phyloP scores from a whole-genome alignment of 2,113 vertebrate species.

The Apteryx owenii region DNA sequence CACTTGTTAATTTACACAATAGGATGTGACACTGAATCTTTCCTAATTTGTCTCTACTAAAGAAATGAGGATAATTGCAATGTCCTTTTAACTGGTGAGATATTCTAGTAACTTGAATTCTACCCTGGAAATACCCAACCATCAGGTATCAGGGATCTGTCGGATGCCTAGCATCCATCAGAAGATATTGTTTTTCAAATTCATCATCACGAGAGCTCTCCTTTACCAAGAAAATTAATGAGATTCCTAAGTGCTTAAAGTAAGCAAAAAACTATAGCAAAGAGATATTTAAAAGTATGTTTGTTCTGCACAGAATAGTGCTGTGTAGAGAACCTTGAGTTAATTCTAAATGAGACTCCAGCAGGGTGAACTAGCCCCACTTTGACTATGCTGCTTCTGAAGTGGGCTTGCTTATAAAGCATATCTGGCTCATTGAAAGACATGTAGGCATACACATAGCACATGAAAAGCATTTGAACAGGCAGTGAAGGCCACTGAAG shows the following conservation, averaged over 20 bases:
- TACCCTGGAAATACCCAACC: background rate
- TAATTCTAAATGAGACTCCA: background rate
- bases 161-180: background rate
- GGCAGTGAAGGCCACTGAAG: background rate
- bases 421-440: background rate
- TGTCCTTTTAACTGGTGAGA: background rate
- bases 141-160: background rate
- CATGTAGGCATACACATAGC: background rate
- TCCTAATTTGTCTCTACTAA: background rate
- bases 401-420: background rate
- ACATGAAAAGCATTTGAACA: background rate
- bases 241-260: background rate
- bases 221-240: background rate
- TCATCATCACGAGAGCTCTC: background rate
- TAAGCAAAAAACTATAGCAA: background rate
- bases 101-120: background rate
- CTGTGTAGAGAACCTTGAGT: background rate
- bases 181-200: background rate
- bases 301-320: background rate
- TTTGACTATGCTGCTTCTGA: background rate
- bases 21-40: background rate
- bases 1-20: constrained; percentile 32
- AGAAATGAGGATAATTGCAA: background rate
- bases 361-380: background rate
- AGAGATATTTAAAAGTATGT: background rate